phyloP scores from a whole-genome alignment of 2,113 vertebrate species.

The Sminthopsis crassicaudata region DNA sequence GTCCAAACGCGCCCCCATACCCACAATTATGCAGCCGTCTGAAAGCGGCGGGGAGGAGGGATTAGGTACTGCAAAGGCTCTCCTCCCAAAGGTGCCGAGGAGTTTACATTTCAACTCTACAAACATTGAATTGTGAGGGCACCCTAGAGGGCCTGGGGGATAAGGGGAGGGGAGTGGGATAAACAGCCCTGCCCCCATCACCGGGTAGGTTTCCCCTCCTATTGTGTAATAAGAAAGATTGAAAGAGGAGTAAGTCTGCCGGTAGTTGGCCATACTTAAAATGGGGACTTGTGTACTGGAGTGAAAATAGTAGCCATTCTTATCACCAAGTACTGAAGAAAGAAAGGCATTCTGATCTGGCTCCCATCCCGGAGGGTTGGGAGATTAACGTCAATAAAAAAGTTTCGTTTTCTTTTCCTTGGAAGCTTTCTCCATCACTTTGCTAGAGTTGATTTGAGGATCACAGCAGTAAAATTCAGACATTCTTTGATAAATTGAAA shows the following conservation, averaged over 20 bases:
- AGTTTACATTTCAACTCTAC: constrained; percentile 48
- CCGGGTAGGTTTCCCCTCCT: background rate
- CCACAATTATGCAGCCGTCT: constrained; percentile 38
- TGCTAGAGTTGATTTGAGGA: constrained; percentile 27
- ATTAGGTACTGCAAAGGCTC: constrained; percentile 18
- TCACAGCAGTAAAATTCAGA: constrained; percentile 18
- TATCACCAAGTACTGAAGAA: background rate
- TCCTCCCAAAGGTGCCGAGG: background rate
- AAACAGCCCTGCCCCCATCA: constrained; percentile 14
- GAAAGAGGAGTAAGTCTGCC: background rate
- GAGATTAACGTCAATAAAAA: constrained; percentile 5
- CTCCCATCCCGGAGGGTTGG: background rate
- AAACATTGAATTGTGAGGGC: constrained; percentile 11
- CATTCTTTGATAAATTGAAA: constrained; percentile 15
- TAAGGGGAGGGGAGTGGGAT: constrained; percentile 4
- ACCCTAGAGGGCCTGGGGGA: background rate
- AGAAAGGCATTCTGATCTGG: background rate
- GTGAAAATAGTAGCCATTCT: background rate
- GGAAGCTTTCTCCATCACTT: background rate
- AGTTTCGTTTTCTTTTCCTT: constrained; percentile 19
- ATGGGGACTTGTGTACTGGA: background rate
- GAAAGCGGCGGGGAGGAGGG: constrained; percentile 11
- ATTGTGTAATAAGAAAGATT: background rate
- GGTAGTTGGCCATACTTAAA: background rate
- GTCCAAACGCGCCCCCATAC: constrained; percentile 44